Evolutionary conservation across 2,797 vertebrate genomes (phyloP).

Genomic region (Pempheris klunzingeri): DNA sequence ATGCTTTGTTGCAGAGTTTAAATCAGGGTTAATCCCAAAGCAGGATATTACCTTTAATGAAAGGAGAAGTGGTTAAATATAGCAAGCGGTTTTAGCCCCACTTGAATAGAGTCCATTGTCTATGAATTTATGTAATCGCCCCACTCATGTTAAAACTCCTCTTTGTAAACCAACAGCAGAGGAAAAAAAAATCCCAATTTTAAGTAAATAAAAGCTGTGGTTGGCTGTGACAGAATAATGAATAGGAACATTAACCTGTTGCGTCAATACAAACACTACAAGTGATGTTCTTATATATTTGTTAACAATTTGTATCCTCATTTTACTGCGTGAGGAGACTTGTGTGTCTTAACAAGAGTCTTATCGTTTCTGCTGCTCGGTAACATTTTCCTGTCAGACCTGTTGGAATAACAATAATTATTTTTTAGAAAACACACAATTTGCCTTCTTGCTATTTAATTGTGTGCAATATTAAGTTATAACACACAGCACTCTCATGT

Average conservation of each 20-base stretch:
- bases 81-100: constrained; percentile 56
- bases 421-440: not conserved
- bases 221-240: not conserved
- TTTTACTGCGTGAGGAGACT: not conserved
- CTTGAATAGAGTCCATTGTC: constrained; percentile 76
- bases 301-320: not conserved
- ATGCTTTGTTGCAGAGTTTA: constrained; percentile 45
- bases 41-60: constrained; percentile 67
- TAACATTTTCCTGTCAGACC: not conserved
- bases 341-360: not conserved
- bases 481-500: not conserved
- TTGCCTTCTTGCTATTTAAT: fast-evolving
- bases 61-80: constrained; percentile 76
- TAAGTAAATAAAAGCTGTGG: constrained; percentile 1
- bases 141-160: constrained; percentile 40
- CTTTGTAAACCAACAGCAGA: constrained; percentile 11
- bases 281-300: not conserved
- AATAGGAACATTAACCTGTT: not conserved
- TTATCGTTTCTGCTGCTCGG: not conserved
- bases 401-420: not conserved
- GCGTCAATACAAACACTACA: not conserved
- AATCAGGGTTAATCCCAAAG: constrained; percentile 73
- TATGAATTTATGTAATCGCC: constrained; percentile 58
- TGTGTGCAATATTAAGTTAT: not conserved
- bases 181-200: not conserved